A percentile compares a stretch with the other conserved stretches of the same genome.
These are phyloP conservation scores for Tinea trinotella DNA, from an alignment of 2,888 invertebrate genomes.

Conservation along the genomic window DNA sequence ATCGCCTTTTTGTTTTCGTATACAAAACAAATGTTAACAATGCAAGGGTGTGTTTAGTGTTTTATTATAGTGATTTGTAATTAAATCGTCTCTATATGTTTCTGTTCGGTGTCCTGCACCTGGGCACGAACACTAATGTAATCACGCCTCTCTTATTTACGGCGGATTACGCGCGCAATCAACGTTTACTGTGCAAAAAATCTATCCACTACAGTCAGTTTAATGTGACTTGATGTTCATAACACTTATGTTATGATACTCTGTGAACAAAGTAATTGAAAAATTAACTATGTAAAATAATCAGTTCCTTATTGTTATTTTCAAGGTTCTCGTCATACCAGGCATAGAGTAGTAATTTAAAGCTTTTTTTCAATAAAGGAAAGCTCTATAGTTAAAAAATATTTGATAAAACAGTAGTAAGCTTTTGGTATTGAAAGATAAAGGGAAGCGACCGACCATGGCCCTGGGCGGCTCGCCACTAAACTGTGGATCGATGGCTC, in stretches of 20 bases:
- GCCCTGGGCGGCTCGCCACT: slow-evolving; percentile 41
- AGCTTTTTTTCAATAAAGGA: no score
- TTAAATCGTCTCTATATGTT: not conserved
- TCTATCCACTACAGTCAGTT: not conserved
- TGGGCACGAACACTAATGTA: slow-evolving; percentile 36
- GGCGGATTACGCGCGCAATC: slow-evolving; percentile 64
- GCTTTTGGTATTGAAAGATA: not conserved
- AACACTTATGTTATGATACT: not conserved
- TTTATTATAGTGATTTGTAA: no score
- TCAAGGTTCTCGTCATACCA: not conserved
- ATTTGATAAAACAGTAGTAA: not conserved
- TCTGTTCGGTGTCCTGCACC: not conserved
- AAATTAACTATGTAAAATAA: not conserved
- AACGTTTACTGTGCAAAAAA: slow-evolving; percentile 27
- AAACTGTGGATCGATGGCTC: slow-evolving; percentile 48
- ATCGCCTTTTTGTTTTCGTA: no score
- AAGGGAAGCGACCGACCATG: slow-evolving; percentile 42
- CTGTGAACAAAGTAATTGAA: not conserved
- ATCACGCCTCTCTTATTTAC: slow-evolving; percentile 65
- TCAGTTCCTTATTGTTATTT: not conserved
- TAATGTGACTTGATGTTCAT: not conserved
- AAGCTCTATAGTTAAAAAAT: no score
- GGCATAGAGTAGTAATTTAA: no score
- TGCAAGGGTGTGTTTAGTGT: no score
- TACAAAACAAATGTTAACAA: no score